phyloP scores from a whole-genome alignment of 2,797 vertebrate species.

The Sebastes taczanowskii region DNA sequence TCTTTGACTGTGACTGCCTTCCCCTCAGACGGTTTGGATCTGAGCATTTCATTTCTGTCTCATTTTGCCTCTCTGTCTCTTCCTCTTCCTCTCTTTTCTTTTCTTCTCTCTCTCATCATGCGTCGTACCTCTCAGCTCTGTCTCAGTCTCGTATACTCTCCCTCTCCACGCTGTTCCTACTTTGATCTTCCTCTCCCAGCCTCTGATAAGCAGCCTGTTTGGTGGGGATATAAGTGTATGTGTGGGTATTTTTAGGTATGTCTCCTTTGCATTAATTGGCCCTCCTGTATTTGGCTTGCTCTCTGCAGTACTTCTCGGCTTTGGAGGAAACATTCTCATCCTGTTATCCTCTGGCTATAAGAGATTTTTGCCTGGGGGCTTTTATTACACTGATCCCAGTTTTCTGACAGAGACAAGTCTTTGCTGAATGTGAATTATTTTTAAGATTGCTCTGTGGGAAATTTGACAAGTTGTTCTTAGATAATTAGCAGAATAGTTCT shows the following conservation, averaged over 20 bases:
- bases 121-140: conserved; percentile 18
- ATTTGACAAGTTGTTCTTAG: conserved; percentile 30
- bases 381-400: conserved; percentile 38
- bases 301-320: conserved; percentile 23
- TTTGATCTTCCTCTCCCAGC: conserved; percentile 59
- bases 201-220: conserved; percentile 52
- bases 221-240: conserved; percentile 16
- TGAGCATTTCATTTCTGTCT: conserved; percentile 54
- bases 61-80: conserved; percentile 18
- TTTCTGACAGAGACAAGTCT: conserved; percentile 33
- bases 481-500: conserved; percentile 12
- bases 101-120: conserved; percentile 22
- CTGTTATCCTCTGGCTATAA: conserved; percentile 51
- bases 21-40: conserved; percentile 37
- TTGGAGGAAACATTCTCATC: conserved; percentile 47
- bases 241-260: conserved; percentile 56
- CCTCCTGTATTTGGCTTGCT: conserved; percentile 40
- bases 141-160: conserved; percentile 21
- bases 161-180: conserved; percentile 5
- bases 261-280: conserved; percentile 64
- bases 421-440: background rate
- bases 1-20: conserved; percentile 36
- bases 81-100: conserved; percentile 15
- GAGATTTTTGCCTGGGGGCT: conserved; percentile 42
- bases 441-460: background rate